Percentiles rank a stretch among this genome's conserved stretches.
These are phyloP conservation scores for Trichacis sp. DNA, from an alignment of 2,888 invertebrate genomes.

Conservation along the genomic window DNA sequence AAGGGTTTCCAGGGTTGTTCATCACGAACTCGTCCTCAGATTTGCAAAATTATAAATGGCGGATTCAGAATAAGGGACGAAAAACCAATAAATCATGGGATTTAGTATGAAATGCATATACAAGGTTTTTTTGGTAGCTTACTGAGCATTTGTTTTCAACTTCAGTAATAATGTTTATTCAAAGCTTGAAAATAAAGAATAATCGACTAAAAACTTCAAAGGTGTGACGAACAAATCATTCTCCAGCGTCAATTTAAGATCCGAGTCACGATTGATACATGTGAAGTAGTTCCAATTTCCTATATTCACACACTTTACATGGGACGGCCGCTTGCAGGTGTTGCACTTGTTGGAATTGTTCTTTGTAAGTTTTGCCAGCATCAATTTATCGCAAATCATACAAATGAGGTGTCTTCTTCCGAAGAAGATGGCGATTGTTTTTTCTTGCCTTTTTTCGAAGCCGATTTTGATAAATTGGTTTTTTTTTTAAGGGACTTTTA, in stretches of 20 bases:
- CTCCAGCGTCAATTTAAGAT: neutral
- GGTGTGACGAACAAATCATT: neutral
- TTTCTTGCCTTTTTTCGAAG: constrained; percentile 7
- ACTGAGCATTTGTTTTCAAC: too few relatives aligned
- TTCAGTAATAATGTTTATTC: neutral
- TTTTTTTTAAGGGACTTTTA: too few relatives aligned
- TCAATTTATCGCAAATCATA: constrained; percentile 16
- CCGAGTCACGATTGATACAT: constrained; percentile 6
- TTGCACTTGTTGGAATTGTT: constrained; percentile 17
- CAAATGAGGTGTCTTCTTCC: constrained; percentile 11
- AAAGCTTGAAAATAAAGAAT: neutral
- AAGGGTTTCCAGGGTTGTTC: too few relatives aligned
- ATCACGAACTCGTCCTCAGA: too few relatives aligned
- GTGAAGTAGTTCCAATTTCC: constrained; percentile 6
- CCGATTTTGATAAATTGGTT: neutral
- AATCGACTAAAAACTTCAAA: neutral
- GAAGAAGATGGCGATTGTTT: constrained; percentile 4
- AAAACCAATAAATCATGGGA: too few relatives aligned
- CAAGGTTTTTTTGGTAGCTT: too few relatives aligned
- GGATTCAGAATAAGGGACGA: too few relatives aligned
- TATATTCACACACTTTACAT: constrained; percentile 12
- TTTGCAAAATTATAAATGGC: too few relatives aligned
- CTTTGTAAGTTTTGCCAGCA: constrained; percentile 4
- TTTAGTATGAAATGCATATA: too few relatives aligned
- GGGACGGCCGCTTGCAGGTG: constrained; percentile 9